Evolutionary conservation across 35 echinoderm and acorn worm species (phyloP), one percentile per base, ranked within the genome.

Genomic region (Amphiura filiformis): DNA sequence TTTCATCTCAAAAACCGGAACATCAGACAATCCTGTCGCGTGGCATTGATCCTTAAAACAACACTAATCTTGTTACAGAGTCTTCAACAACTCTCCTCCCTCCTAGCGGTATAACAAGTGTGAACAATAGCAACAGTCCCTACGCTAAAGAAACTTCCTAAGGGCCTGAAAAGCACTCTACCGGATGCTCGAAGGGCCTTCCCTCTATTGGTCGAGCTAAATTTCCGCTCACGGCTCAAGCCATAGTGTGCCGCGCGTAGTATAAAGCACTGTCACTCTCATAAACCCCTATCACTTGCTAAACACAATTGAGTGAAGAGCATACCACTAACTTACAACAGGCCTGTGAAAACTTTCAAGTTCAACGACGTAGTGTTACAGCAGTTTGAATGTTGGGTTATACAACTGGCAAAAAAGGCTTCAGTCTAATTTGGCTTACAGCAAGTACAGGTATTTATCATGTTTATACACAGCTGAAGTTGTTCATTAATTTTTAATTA

Each of bases 401-500:
- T 30, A 70, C 44, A 52, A 52, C 15, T 26, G 17, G 41, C 41
- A 18, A 18, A n/a, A 30, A 18, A 70, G 61, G 61, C 9, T 13
- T 70, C 26, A 23, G 61, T 26, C 61, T 70, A 3, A 70, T 70
- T 70, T 70, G 61, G 61, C 61, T 70, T 70, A 70, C 61, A 15
- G 61, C 61, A 70, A 30, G 61, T 70, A 23, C 61, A 70, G 61
- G 61, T 70, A 70, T 13, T 70, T 70, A 26, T 13, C 41, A 17
- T 17, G 17, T 9, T 47, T 47, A n/a, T n/a, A 47, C 41, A 47
- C 17, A 47, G 41, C 4, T 47, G 5, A 47, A 47, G 41, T 17
- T 70, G 26, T 70, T 70, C 61, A 70, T 70, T 70, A 70, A 20
- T 70, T n/a, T 26, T 70, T 70, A 70, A 70, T 70, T 70, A n/a